Evolutionary conservation across 2,888 invertebrate species (phyloP).

Genomic region (Xestoiulus laeticollis): DNA sequence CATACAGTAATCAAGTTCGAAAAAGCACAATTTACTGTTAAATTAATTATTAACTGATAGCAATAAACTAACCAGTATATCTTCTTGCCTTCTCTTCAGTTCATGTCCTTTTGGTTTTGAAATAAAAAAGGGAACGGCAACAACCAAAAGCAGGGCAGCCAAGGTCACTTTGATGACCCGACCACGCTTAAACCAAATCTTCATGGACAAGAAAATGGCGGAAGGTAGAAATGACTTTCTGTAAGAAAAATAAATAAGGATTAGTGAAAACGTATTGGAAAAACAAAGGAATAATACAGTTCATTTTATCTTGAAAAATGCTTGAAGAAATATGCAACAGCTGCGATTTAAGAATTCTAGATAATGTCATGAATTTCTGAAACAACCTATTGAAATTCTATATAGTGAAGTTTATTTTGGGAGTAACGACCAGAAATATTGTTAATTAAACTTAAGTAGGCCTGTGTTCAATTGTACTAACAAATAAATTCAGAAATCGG

Average conservation of each 20-base stretch:
- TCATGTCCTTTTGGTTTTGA: constrained; percentile 54
- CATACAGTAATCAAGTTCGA: background rate
- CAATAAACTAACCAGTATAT: background rate
- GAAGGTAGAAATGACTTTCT: background rate
- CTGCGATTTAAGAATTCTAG: too few relatives aligned
- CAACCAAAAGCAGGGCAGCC: constrained; percentile 55
- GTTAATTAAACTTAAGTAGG: too few relatives aligned
- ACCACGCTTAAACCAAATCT: constrained; percentile 55
- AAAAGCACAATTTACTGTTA: background rate
- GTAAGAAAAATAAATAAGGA: background rate
- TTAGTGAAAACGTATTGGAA: too few relatives aligned
- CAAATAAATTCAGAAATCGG: too few relatives aligned
- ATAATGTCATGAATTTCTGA: too few relatives aligned
- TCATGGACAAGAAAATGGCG: constrained; percentile 55
- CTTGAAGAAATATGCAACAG: too few relatives aligned
- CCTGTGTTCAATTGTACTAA: too few relatives aligned
- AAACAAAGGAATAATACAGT: too few relatives aligned
- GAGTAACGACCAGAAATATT: too few relatives aligned
- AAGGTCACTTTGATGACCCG: constrained; percentile 57
- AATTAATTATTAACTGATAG: constrained; percentile 32
- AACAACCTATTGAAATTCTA: too few relatives aligned
- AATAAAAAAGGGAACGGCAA: constrained; percentile 57
- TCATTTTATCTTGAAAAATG: too few relatives aligned
- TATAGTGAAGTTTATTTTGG: too few relatives aligned
- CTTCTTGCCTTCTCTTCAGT: constrained; percentile 3